phyloP scores from a whole-genome alignment of 2,888 invertebrate genomes.

The Cantharis lateralis region DNA sequence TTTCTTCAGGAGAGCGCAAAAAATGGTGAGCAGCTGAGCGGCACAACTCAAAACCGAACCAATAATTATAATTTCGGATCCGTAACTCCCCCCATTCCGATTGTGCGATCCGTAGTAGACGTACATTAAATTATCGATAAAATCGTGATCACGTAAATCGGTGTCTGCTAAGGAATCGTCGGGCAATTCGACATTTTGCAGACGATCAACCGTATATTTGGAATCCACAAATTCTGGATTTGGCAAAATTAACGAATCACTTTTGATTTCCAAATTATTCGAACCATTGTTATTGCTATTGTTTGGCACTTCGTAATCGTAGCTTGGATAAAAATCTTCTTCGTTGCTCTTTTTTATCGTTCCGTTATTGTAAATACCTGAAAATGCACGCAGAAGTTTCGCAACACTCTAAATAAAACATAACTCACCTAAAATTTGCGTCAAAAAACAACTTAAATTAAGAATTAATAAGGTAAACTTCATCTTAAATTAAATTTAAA shows the following conservation, averaged over 20 bases:
- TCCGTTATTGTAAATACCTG: slow-evolving; percentile 35
- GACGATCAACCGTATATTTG: slow-evolving; percentile 55
- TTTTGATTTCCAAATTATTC: slow-evolving; percentile 40
- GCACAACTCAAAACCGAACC: slow-evolving; percentile 59
- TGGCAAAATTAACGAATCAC: slow-evolving; percentile 51
- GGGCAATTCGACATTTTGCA: slow-evolving; percentile 61
- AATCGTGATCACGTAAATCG: slow-evolving; percentile 70
- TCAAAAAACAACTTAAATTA: slow-evolving; percentile 11
- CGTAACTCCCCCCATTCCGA: slow-evolving; percentile 60
- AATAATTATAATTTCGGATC: slow-evolving; percentile 57
- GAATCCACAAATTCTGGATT: slow-evolving; percentile 50
- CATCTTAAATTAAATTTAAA: slow-evolving; percentile 11
- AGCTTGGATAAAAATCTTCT: slow-evolving; percentile 53
- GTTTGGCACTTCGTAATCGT: slow-evolving; percentile 51
- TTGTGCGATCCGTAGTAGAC: slow-evolving; percentile 67
- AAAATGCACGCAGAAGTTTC: neutral
- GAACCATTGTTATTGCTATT: slow-evolving; percentile 36
- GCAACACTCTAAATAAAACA: neutral
- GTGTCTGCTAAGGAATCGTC: slow-evolving; percentile 68
- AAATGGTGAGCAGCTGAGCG: slow-evolving; percentile 58
- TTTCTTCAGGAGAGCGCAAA: slow-evolving; percentile 53
- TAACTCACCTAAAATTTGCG: slow-evolving; percentile 7
- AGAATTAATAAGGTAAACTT: slow-evolving; percentile 12
- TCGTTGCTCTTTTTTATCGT: slow-evolving; percentile 43
- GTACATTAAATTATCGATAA: slow-evolving; percentile 75